phyloP scores from a whole-genome alignment of 2,797 vertebrate species.

The Oreonectes daqikongensis region DNA sequence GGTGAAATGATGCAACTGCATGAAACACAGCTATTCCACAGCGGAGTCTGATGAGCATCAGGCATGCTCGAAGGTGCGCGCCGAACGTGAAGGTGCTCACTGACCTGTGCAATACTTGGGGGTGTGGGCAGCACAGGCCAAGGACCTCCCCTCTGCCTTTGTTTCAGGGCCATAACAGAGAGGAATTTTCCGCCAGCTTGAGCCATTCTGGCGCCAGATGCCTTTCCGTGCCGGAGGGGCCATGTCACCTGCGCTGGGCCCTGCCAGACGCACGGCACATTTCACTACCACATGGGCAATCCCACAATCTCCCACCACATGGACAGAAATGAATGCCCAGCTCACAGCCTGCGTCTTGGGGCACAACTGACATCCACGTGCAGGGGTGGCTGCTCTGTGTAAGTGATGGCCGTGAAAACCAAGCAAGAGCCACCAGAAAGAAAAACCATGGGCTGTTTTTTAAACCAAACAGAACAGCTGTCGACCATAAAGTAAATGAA shows the following conservation, averaged over 20 bases:
- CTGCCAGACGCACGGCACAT: conserved; percentile 50
- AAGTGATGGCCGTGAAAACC: conserved; percentile 29
- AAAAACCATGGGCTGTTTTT: conserved; percentile 24
- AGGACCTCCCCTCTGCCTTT: conserved; percentile 54
- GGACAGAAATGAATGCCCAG: conserved; percentile 20
- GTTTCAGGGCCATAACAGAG: conserved; percentile 51
- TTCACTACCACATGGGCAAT: conserved; percentile 44
- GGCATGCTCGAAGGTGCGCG: conserved; percentile 30
- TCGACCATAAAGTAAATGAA: conserved; percentile 24
- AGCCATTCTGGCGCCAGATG: conserved; percentile 50
- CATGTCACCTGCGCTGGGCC: conserved; percentile 47
- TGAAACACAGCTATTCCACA: conserved; percentile 33
- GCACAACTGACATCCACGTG: conserved; percentile 37
- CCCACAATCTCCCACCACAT: conserved; percentile 33
- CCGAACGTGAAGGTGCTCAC: conserved; percentile 42
- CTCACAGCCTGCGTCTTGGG: conserved; percentile 18
- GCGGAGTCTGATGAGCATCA: conserved; percentile 24
- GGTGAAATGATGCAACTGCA: conserved; percentile 33
- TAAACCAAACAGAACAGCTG: conserved; percentile 6
- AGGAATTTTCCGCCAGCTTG: conserved; percentile 55
- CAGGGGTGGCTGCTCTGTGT: conserved; percentile 35
- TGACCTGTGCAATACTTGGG: conserved; percentile 35
- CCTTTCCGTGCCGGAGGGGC: conserved; percentile 48
- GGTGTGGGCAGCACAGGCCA: conserved; percentile 52
- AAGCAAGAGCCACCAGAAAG: conserved; percentile 25